Percentiles rank a stretch among this genome's conserved stretches.
Conservation (phyloP, 2,113 vertebrate genomes). For the Lutjanus erythropterus region DNA sequence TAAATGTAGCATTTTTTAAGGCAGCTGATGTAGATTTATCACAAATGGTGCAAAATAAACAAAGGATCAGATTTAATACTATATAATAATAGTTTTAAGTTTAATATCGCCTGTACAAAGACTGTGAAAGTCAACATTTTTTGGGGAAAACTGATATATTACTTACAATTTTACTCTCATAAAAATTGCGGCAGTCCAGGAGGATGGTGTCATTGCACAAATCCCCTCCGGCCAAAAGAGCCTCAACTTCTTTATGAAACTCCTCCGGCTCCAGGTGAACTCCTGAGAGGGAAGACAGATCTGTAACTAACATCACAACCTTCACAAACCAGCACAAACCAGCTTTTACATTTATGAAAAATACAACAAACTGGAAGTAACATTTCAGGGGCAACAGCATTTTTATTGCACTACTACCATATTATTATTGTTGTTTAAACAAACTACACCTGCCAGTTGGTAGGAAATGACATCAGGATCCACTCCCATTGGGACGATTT, state of each 20-base stretch:
- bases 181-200: constrained; percentile 97
- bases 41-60: background rate
- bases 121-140: too few species aligned
- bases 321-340: too few species aligned
- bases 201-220: constrained; percentile 88
- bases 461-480: constrained; percentile 90
- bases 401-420: background rate
- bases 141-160: background rate
- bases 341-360: too few species aligned
- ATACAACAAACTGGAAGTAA: background rate
- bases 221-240: constrained; percentile 84
- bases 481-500: constrained; percentile 97
- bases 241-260: constrained; percentile 94
- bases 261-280: constrained; percentile 92
- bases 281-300: constrained; percentile 80
- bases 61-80: background rate
- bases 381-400: too few species aligned
- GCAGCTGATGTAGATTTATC: background rate
- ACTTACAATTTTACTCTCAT: constrained; percentile 99
- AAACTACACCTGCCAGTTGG: constrained; percentile 89
- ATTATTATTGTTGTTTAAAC: background rate
- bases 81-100: too few species aligned
- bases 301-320: background rate
- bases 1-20: background rate
- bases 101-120: background rate